phyloP scores from a whole-genome alignment of 1,140 invertebrate species.

The Andricus grossulariae region DNA sequence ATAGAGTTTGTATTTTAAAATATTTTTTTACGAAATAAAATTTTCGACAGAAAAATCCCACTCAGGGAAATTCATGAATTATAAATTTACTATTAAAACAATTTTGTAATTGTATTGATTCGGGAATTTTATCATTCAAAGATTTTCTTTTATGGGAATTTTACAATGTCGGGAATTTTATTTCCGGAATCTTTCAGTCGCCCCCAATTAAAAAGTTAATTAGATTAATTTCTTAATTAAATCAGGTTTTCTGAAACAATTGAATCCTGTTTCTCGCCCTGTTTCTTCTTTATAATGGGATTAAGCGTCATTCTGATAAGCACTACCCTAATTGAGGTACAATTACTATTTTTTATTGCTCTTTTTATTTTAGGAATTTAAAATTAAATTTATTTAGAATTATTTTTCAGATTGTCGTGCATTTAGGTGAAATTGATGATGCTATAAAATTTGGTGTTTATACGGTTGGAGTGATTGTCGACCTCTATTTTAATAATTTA shows the following conservation, averaged over 20 bases:
- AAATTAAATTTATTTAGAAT: background rate
- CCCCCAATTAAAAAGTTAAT: background rate
- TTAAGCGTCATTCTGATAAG: slow-evolving; percentile 36
- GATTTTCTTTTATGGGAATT: too few species aligned
- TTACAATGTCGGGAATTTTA: too few species aligned
- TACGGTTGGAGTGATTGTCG: slow-evolving; percentile 31
- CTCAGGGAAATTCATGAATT: too few species aligned
- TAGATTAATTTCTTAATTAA: background rate
- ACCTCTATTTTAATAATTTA: slow-evolving; percentile 46
- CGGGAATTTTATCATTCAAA: too few species aligned
- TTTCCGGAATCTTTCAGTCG: too few species aligned
- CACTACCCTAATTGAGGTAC: slow-evolving; percentile 45
- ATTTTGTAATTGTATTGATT: too few species aligned
- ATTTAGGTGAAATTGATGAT: slow-evolving; percentile 7
- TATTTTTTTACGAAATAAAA: slow-evolving; percentile 1
- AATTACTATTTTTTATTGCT: background rate
- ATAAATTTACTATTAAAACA: too few species aligned
- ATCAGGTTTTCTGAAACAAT: slow-evolving; percentile 45
- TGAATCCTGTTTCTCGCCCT: slow-evolving; percentile 40
- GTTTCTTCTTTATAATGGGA: slow-evolving; percentile 37
- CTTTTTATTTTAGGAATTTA: background rate
- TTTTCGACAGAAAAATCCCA: too few species aligned
- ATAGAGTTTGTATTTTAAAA: slow-evolving; percentile 37
- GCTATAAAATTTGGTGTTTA: slow-evolving; percentile 33
- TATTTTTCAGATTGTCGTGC: background rate